Evolutionary conservation across 2,113 vertebrate species (phyloP), one percentile per base, ranked within the genome.

Genomic region (Ceyx melanurus): DNA sequence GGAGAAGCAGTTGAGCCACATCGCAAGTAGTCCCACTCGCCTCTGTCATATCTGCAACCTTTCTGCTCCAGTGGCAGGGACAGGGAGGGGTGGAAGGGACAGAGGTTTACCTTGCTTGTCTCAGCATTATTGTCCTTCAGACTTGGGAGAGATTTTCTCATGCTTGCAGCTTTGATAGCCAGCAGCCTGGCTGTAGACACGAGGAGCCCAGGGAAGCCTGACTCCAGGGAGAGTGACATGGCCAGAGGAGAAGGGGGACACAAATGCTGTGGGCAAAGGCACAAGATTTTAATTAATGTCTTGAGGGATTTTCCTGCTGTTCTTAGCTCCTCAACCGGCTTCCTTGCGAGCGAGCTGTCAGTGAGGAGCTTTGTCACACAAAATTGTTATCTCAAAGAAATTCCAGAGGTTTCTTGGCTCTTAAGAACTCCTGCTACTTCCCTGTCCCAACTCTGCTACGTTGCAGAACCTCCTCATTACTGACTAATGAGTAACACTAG

Each of bases 141-240:
- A 73, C 23, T 45, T 45, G 23, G 45, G 45, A 75, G 12, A 21
- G 9, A 13, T 4, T 48, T 86, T 40, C 61, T 65, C 5, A 0
- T 10, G 16, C 40, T 71, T 58, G 50, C 12, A 70, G 6, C 17
- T 65, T 74, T 42, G 28, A 18, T 15, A 58, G 15, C n/a, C 61
- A 62, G 35, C 50, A 81, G 78, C 13, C 5, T 2, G 6, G 29
- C 23, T 58, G 21, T 14, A 67, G 46, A 7, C 42, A n/a, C 31
- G 0, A 1, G 61, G 11, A 76, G 5, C 12, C 31, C 23, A 43
- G 18, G 37, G 42, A 88, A 87, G 35, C 4, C 42, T 42, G 51
- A 22, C 35, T 50, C 16, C 0, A 1, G 18, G 13, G 18, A 88
- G 3, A 50, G 23, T 1, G 22, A 10, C 11, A 74, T 0, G 4